These are phyloP conservation scores for Xenops minutus DNA, from an alignment of 2,797 vertebrate species.

Conservation along the genomic window DNA sequence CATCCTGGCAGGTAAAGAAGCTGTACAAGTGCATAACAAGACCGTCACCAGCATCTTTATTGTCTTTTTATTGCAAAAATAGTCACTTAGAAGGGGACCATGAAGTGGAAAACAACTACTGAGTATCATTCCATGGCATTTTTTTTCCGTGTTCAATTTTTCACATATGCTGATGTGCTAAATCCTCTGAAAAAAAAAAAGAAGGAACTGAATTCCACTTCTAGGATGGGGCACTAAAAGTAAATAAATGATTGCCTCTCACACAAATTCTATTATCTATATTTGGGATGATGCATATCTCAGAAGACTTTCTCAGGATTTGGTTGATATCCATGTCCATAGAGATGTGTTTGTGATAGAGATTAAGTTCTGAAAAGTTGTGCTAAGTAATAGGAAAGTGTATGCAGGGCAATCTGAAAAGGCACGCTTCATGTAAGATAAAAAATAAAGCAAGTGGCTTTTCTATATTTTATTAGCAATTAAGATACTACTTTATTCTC, in stretches of 20 bases:
- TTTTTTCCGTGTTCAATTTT: not conserved
- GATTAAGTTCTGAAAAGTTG: not conserved
- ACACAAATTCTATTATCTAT: not conserved
- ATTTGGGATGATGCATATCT: not conserved
- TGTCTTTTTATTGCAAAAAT: not conserved
- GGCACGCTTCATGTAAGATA: not conserved
- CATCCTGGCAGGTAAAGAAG: not conserved
- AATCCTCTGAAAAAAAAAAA: not conserved
- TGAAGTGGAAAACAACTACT: not conserved
- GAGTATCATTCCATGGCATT: not conserved
- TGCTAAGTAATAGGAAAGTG: not conserved
- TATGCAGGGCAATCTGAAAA: not conserved
- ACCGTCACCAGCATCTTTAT: not conserved
- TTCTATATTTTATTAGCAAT: not conserved
- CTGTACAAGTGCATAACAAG: not conserved
- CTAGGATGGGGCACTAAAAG: not conserved
- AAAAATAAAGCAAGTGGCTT: not conserved
- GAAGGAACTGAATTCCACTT: not conserved
- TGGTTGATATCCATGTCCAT: not conserved
- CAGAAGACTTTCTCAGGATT: not conserved
- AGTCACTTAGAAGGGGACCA: not conserved
- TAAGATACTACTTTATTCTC: not conserved
- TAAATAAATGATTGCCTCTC: not conserved
- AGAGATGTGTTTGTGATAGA: not conserved
- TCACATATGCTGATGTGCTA: not conserved